A percentile compares a stretch with the other conserved stretches of the same genome.
Evolutionary conservation across 2,888 invertebrate genomes (phyloP).

Genomic region (Therioaphis trifolii): DNA sequence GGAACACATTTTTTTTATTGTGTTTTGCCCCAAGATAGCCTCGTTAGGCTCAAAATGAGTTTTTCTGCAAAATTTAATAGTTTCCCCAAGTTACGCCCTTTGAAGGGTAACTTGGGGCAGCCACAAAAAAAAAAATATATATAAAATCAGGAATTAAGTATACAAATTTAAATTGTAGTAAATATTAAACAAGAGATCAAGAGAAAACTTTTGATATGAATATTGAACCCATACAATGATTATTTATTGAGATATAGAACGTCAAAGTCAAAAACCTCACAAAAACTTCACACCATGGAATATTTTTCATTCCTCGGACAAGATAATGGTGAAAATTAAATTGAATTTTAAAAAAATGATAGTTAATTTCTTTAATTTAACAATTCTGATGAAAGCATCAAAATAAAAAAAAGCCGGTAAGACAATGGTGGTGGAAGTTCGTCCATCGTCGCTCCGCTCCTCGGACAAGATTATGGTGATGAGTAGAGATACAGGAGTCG

Average conservation of each 20-base stretch:
- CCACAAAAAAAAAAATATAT: not conserved
- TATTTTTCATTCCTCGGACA: no score
- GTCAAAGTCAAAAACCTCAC: not conserved
- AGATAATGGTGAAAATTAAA: no score
- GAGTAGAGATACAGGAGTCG: no score
- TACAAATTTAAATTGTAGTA: not conserved
- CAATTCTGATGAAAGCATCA: no score
- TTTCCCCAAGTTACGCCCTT: not conserved
- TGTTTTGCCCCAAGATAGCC: not conserved
- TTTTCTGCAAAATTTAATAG: not conserved
- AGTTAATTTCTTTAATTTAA: no score
- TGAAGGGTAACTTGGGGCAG: not conserved
- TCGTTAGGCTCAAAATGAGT: not conserved
- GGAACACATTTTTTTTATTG: no score
- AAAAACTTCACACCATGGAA: no score
- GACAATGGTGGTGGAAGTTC: no score
- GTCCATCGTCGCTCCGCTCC: no score
- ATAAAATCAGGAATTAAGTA: not conserved
- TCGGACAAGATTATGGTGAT: no score
- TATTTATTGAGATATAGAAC: not conserved
- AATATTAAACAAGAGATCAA: not conserved
- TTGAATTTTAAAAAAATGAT: no score
- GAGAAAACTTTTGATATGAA: not conserved
- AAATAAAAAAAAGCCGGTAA: no score
- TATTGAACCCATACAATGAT: not conserved